Evolutionary conservation across 2,113 vertebrate genomes (phyloP), one percentile per base, ranked within the genome.

Genomic region (Albula goreensis): DNA sequence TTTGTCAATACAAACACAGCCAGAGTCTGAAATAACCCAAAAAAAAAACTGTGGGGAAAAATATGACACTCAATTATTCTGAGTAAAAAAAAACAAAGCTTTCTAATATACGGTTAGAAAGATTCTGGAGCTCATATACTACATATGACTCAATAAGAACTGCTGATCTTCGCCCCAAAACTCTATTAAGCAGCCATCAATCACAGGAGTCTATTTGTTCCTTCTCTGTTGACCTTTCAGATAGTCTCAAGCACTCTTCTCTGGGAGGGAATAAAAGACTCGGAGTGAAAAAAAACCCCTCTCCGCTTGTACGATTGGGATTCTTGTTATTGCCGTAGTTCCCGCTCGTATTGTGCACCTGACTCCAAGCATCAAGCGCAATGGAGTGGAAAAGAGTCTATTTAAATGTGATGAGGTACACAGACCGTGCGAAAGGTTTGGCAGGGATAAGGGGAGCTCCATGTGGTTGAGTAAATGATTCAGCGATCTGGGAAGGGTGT

Each of bases 341-440:
- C 81, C 56, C 78, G 19, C 51, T 12, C 85, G 5, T 70, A 81
- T 81, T 81, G 79, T 74, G n/a, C 22, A 50, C 80, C 49, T 81
- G 85, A 81, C 74, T 81, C 5, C 5, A 81, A 53, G 79, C n/a
- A 31, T 11, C 22, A 51, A 51, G 82, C 57, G n/a, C 79, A 78
- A 85, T 81, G 19, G 70, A 81, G 57, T 31, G 66, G 83, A 84
- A 84, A 87, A 49, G 57, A 87, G 60, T 81, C 49, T 85, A 82
- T 82, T 87, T 88, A 83, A 78, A 85, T 77, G 74, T 17, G 22
- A 63, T 85, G 84, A 82, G 86, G 78, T 63, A 50, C 80, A 12
- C 2, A 31, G 78, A 48, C 50, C 50, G 19, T 50, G 80, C 80
- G 83, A 41, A 82, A 63, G 85, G 50, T 48, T 56, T 52, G 66